Evolutionary conservation across 2,113 vertebrate genomes (phyloP).

Genomic region (Panurus biarmicus): DNA sequence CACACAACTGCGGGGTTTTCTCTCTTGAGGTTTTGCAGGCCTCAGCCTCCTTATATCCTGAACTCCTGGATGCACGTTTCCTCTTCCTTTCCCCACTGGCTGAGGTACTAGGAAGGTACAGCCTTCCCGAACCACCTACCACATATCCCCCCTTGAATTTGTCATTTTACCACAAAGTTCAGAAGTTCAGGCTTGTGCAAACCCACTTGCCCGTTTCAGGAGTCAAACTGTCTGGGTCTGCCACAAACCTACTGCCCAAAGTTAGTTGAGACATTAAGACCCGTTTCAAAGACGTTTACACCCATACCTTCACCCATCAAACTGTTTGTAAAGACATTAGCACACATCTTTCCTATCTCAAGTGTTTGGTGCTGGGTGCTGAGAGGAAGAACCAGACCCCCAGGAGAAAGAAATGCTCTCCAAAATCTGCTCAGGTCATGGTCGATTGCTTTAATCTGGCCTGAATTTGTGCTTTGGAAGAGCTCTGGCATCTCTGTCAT

Average conservation of each 20-base stretch:
- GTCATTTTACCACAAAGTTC: not conserved
- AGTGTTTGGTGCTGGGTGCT: not conserved
- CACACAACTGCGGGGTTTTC: rapidly evolving
- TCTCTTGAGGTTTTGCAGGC: not conserved
- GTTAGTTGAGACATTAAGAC: not conserved
- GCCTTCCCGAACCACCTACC: rapidly evolving
- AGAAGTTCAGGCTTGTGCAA: not conserved
- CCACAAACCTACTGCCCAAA: not conserved
- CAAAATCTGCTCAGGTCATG: not conserved
- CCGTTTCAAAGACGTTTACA: not conserved
- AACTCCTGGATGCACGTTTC: rapidly evolving
- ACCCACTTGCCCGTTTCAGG: not conserved
- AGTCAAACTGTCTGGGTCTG: not conserved
- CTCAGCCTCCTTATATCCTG: not conserved
- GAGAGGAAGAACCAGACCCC: not conserved
- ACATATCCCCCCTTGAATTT: not conserved
- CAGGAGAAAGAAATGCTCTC: not conserved
- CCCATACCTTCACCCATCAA: not conserved
- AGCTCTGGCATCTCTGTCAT: not conserved
- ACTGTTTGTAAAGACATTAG: not conserved
- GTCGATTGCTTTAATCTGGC: rapidly evolving
- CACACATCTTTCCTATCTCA: not conserved
- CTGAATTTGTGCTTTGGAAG: not conserved
- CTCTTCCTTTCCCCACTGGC: not conserved
- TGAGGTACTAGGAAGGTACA: not conserved